Percentiles rank a stretch among this genome's conserved stretches.
phyloP scores from a whole-genome alignment of 2,888 invertebrate genomes.

The Latrodectus hesperus region DNA sequence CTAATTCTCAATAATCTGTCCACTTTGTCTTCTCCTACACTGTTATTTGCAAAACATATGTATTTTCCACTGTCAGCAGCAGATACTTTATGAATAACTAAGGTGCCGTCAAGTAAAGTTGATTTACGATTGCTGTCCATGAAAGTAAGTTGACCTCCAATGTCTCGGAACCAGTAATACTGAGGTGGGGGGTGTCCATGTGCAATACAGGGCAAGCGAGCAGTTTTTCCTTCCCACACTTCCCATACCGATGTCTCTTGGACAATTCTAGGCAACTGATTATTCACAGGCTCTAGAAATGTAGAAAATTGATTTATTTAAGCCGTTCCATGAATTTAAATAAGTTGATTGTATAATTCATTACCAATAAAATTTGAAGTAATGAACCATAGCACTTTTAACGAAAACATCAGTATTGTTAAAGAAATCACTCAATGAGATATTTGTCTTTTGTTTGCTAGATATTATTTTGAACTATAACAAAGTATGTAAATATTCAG shows the following conservation, averaged over 20 bases:
- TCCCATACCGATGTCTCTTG: conserved; percentile 63
- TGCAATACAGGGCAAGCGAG: conserved; percentile 63
- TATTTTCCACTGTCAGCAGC: conserved; percentile 69
- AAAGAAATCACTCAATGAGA: too few species aligned
- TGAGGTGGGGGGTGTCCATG: conserved; percentile 60
- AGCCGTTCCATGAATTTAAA: too few species aligned
- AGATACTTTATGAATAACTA: conserved; percentile 59
- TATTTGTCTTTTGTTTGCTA: too few species aligned
- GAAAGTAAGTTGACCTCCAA: conserved; percentile 47
- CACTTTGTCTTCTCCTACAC: conserved; percentile 69
- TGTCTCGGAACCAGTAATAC: conserved; percentile 63
- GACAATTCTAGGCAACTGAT: conserved; percentile 55
- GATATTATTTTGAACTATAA: too few species aligned
- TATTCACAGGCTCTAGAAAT: conserved; percentile 53
- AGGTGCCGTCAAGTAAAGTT: conserved; percentile 54
- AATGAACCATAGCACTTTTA: too few species aligned
- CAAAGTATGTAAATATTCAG: too few species aligned
- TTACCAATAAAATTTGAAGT: too few species aligned
- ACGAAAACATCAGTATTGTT: too few species aligned
- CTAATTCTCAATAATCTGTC: conserved; percentile 70
- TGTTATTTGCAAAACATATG: conserved; percentile 71
- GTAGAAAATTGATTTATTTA: background rate
- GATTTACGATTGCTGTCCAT: conserved; percentile 37
- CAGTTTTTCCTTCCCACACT: conserved; percentile 65
- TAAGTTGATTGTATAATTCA: too few species aligned